These are phyloP conservation scores for Fragum fragum DNA, from an alignment of 2,888 invertebrate genomes.

Conservation along the genomic window DNA sequence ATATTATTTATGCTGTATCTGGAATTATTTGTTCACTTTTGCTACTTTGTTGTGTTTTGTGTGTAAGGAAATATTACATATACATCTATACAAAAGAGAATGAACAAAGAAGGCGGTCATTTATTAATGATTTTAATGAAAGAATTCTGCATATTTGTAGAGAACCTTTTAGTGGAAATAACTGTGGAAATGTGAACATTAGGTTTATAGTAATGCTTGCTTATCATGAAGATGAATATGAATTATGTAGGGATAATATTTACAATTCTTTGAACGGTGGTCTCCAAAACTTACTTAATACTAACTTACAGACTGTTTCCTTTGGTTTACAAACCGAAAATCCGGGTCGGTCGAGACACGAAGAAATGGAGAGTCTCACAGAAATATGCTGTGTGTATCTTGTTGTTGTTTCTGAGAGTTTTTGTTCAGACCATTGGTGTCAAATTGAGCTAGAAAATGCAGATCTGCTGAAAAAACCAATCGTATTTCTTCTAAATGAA, in stretches of 20 bases:
- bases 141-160: no score
- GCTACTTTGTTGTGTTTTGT: no score
- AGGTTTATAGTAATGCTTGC: slow-evolving; percentile 1
- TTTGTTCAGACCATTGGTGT: slow-evolving; percentile 30
- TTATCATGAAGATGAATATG: slow-evolving; percentile 15
- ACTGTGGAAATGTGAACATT: background rate
- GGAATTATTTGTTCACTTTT: no score
- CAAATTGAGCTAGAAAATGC: slow-evolving; percentile 23
- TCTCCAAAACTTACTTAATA: background rate
- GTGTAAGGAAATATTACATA: no score
- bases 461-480: slow-evolving; percentile 11
- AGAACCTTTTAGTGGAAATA: no score
- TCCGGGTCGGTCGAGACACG: slow-evolving; percentile 8
- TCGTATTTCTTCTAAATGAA: slow-evolving; percentile 15
- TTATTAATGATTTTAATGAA: background rate
- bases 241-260: background rate
- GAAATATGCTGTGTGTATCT: slow-evolving; percentile 4
- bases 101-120: background rate
- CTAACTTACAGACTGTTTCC: background rate
- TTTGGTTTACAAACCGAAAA: slow-evolving; percentile 5
- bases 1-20: no score
- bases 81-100: no score
- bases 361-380: slow-evolving; percentile 24
- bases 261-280: background rate
- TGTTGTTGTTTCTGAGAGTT: slow-evolving; percentile 13